A percentile compares a stretch with the other conserved stretches of the same genome.
These are phyloP conservation scores for Prunella fulvescens DNA, from an alignment of 2,113 vertebrate genomes.

Conservation along the genomic window DNA sequence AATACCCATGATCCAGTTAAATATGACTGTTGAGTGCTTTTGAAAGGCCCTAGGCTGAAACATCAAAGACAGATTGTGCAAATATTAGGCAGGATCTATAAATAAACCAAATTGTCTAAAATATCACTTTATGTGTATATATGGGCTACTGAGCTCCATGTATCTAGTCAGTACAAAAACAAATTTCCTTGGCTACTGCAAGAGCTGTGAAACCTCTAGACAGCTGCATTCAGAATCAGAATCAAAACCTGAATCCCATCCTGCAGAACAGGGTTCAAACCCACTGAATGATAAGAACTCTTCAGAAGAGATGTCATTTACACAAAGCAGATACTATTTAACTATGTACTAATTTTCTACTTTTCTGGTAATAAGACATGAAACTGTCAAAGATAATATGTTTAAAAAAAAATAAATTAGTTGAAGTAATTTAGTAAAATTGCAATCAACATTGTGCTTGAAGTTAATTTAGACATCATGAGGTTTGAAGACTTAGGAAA, in stretches of 20 bases:
- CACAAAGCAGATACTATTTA: not conserved
- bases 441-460: not conserved
- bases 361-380: not conserved
- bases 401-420: not conserved
- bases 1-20: not conserved
- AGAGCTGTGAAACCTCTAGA: not conserved
- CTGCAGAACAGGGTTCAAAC: not conserved
- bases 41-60: not conserved
- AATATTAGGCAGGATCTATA: not conserved
- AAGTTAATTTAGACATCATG: not conserved
- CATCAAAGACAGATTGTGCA: not conserved
- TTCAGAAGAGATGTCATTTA: not conserved
- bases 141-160: not conserved
- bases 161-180: not conserved
- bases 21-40: not conserved
- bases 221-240: not conserved
- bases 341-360: not conserved
- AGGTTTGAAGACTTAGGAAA: not conserved
- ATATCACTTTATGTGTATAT: not conserved
- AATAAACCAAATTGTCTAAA: conserved; percentile 1
- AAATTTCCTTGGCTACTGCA: not conserved
- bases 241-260: not conserved
- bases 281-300: not conserved
- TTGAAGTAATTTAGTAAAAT: not conserved
- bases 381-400: not conserved